phyloP scores from a whole-genome alignment of 2,113 vertebrate genomes.

The Anarhynchus alexandrinus region DNA sequence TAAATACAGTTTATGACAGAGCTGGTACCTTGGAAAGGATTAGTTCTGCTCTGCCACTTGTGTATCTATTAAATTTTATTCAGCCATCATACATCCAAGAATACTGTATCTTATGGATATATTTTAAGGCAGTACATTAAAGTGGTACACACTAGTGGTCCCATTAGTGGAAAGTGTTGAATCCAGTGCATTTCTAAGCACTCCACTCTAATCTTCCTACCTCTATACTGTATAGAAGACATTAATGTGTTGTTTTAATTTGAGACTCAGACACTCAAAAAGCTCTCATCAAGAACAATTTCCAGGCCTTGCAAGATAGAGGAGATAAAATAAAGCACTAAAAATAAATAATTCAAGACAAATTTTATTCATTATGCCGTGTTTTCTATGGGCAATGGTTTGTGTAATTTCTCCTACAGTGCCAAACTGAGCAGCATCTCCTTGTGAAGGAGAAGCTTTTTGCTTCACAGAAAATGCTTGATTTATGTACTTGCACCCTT shows the following conservation, averaged over 20 bases:
- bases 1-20: background rate
- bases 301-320: background rate
- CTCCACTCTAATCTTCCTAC: background rate
- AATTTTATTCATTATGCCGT: conserved; percentile 51
- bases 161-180: conserved; percentile 20
- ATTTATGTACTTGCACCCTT: conserved; percentile 53
- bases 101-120: background rate
- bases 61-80: background rate
- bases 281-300: conserved; percentile 47
- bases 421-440: conserved; percentile 7
- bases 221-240: background rate
- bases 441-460: conserved; percentile 9
- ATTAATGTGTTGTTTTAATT: conserved; percentile 52
- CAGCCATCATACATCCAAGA: background rate
- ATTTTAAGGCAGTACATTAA: background rate
- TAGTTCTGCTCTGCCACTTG: conserved; percentile 33
- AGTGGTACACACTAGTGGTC: conserved; percentile 4
- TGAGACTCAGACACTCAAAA: conserved; percentile 34
- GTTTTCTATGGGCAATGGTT: conserved; percentile 59
- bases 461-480: conserved; percentile 46
- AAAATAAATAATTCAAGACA: conserved; percentile 73
- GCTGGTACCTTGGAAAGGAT: background rate
- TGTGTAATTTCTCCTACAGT: conserved; percentile 56
- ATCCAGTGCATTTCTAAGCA: conserved; percentile 19
- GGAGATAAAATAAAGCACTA: conserved; percentile 59